Base-by-base conservation (phyloP, 2,888 invertebrate genomes). In the Rugalucina vietnamica region DNA sequence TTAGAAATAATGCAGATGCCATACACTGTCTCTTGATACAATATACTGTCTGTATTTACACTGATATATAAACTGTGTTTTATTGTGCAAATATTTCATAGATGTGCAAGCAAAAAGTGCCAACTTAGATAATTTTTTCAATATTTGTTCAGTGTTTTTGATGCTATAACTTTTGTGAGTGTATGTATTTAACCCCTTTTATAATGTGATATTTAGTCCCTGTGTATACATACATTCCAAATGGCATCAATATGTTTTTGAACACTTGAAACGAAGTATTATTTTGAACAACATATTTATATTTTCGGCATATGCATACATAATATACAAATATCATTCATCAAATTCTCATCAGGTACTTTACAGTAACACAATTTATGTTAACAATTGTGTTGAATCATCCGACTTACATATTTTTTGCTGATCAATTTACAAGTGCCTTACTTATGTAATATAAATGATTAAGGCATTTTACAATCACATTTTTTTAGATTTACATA, bases 321-420 rank as follows among this genome's bases (percentile, higher is more conserved):
- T 65, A 34, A n/a, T 65, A 65, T 65, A 65, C 65, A 65, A 34
- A 65, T 65, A 34, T 65, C 65, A 65, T 65, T 65, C 65, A 65
- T 65, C 65, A 34, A 60, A 32, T 65, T 65, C 65, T 65, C 65
- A 65, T 65, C 65, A 65, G 65, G 18, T 34, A 3, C 18, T 43
- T 18, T 18, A 43, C 18, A 43, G 8, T 43, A 18, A 43, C 43
- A n/a, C n/a, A n/a, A n/a, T n/a, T n/a, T n/a, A n/a, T n/a, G n/a
- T n/a, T n/a, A n/a, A n/a, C n/a, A n/a, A n/a, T n/a, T n/a, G n/a
- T n/a, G n/a, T n/a, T n/a, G n/a, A n/a, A n/a, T n/a, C n/a, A n/a
- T n/a, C n/a, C n/a, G n/a, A n/a, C n/a, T n/a, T n/a, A n/a, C n/a
- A n/a, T n/a, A n/a, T n/a, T n/a, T n/a, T n/a, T n/a, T n/a, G n/a